Conservation (phyloP, 2,888 invertebrate genomes). For the Formica aserva region DNA sequence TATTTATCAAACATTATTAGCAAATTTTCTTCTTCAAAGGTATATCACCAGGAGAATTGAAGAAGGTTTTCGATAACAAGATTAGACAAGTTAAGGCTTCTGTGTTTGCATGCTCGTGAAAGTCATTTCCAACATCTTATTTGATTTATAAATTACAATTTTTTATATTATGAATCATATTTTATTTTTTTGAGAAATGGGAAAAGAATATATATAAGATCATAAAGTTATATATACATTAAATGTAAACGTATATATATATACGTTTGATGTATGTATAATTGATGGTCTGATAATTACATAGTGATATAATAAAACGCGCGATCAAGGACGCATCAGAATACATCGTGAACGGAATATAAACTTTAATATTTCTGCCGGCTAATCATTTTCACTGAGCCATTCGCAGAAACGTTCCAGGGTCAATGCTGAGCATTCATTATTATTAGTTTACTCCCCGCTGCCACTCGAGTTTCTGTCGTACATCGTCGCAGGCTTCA, state of each 20-base stretch:
- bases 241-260: background rate
- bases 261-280: background rate
- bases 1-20: too few species aligned
- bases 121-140: too few species aligned
- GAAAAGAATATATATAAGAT: too few species aligned
- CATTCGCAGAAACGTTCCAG: constrained; percentile 16
- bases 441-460: constrained; percentile 40
- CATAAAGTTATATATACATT: background rate
- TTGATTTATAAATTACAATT: too few species aligned
- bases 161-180: too few species aligned
- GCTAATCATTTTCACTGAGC: background rate
- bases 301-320: background rate
- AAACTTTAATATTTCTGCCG: background rate
- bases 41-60: too few species aligned
- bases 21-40: too few species aligned
- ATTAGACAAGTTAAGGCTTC: too few species aligned
- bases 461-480: constrained; percentile 6
- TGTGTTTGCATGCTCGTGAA: too few species aligned
- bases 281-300: background rate
- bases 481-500: constrained; percentile 50
- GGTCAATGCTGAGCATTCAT: constrained; percentile 23
- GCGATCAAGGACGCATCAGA: background rate
- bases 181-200: too few species aligned
- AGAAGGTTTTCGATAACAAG: too few species aligned
- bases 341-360: background rate